These are phyloP conservation scores for Aplysia californica DNA, from an alignment of 1,140 invertebrate species.

Conservation along the genomic window DNA sequence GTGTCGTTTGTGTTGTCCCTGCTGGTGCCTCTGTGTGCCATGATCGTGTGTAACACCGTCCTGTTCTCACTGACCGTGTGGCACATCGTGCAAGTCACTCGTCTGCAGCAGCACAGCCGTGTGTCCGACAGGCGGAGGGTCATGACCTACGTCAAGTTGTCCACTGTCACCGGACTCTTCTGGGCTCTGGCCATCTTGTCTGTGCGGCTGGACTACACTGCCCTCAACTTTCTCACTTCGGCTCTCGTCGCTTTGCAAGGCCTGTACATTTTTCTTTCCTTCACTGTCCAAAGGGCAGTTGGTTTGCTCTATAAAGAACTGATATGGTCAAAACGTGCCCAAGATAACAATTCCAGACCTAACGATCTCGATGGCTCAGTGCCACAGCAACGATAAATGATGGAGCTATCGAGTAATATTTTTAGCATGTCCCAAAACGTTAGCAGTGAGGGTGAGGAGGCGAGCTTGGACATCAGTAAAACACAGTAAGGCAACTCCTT, in stretches of 20 bases:
- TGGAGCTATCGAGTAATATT: no score
- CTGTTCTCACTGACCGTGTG: slow-evolving; percentile 18
- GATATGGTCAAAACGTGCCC: no score
- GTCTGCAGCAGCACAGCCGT: background rate
- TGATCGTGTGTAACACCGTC: slow-evolving; percentile 5
- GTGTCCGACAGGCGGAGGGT: background rate
- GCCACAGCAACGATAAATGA: no score
- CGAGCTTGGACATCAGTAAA: no score
- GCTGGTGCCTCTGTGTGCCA: background rate
- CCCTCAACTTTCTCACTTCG: background rate
- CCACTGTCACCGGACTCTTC: slow-evolving; percentile 11
- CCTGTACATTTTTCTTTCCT: background rate
- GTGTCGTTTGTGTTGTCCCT: background rate
- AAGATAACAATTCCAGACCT: no score
- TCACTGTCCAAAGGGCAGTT: background rate
- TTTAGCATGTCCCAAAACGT: no score
- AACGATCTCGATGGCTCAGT: no score
- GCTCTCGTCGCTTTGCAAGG: background rate
- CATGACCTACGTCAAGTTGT: slow-evolving; percentile 24
- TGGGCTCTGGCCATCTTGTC: slow-evolving; percentile 13
- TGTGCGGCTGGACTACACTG: background rate
- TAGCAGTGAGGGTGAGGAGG: no score
- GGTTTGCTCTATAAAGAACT: background rate
- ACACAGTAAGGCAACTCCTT: no score
- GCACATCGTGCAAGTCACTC: background rate